Conservation (phyloP, 2,113 vertebrate species). For the Cyrtonyx montezumae region DNA sequence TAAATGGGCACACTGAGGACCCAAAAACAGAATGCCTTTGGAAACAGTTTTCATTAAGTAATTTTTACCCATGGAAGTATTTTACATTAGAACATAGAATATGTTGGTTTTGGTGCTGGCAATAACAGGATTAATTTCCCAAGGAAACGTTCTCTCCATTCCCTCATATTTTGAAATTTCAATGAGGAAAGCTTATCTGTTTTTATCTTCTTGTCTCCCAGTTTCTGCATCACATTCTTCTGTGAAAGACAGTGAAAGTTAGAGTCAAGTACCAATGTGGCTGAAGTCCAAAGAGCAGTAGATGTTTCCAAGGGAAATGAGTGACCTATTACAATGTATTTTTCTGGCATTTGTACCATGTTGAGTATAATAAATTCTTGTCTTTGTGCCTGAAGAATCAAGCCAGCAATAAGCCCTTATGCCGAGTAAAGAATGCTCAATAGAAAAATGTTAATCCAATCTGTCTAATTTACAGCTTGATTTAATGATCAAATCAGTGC, state of each 20-base stretch:
- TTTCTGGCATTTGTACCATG: neutral
- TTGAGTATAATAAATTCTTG: neutral
- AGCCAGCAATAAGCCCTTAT: neutral
- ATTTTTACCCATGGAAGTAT: slow-evolving; percentile 30
- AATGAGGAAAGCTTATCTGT: slow-evolving; percentile 10
- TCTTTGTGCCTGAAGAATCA: slow-evolving; percentile 8
- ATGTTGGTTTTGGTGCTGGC: slow-evolving; percentile 5
- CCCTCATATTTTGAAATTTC: slow-evolving; percentile 35
- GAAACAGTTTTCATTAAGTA: slow-evolving; percentile 23
- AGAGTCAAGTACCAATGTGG: neutral
- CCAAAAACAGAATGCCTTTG: slow-evolving; percentile 43
- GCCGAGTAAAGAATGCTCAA: neutral
- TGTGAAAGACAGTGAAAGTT: slow-evolving; percentile 18
- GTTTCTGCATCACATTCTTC: slow-evolving; percentile 30
- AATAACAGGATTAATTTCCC: neutral
- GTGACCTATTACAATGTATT: neutral
- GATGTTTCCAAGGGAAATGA: slow-evolving; percentile 45
- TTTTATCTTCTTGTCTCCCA: slow-evolving; percentile 2
- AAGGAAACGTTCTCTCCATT: neutral
- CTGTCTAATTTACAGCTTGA: neutral
- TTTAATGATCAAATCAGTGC: neutral
- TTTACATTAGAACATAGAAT: neutral
- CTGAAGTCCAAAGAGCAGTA: neutral
- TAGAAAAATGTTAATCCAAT: neutral
- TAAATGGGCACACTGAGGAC: slow-evolving; percentile 17